A percentile compares a stretch with the other conserved stretches of the same genome.
Conservation (phyloP, 1,140 invertebrate genomes). For the Spodoptera frugiperda region DNA sequence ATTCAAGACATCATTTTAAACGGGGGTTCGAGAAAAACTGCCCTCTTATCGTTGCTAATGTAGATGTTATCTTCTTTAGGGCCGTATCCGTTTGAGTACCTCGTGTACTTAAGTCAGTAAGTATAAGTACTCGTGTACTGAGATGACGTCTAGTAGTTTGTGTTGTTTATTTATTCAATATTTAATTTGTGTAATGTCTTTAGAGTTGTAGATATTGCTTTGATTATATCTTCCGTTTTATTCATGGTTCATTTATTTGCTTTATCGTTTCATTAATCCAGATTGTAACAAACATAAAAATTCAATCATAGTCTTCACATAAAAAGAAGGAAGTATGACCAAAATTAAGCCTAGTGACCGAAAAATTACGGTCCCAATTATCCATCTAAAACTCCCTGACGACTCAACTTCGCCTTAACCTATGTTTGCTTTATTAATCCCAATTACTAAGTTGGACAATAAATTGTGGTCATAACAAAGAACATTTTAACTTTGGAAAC, state of each 20-base stretch:
- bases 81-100: conserved; percentile 42
- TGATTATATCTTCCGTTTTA: too few relatives aligned
- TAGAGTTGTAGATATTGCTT: too few relatives aligned
- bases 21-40: conserved; percentile 60
- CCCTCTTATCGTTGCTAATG: conserved; percentile 57
- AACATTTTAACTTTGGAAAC: conserved; percentile 47
- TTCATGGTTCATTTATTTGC: too few relatives aligned
- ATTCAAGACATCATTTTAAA: conserved; percentile 61
- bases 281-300: background rate
- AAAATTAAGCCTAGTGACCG: conserved; percentile 5
- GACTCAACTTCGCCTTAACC: conserved; percentile 31
- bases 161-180: background rate
- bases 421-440: conserved; percentile 39
- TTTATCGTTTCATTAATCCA: too few relatives aligned
- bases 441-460: conserved; percentile 45
- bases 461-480: conserved; percentile 52
- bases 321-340: background rate
- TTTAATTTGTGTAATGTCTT: background rate
- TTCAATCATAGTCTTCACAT: background rate
- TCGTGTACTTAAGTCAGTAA: background rate
- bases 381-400: conserved; percentile 19
- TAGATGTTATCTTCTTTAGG: conserved; percentile 56
- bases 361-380: conserved; percentile 10
- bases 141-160: background rate
- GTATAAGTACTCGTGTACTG: background rate